These are phyloP conservation scores for Lepus townsendii DNA, from an alignment of 2,797 vertebrate species.

Conservation along the genomic window DNA sequence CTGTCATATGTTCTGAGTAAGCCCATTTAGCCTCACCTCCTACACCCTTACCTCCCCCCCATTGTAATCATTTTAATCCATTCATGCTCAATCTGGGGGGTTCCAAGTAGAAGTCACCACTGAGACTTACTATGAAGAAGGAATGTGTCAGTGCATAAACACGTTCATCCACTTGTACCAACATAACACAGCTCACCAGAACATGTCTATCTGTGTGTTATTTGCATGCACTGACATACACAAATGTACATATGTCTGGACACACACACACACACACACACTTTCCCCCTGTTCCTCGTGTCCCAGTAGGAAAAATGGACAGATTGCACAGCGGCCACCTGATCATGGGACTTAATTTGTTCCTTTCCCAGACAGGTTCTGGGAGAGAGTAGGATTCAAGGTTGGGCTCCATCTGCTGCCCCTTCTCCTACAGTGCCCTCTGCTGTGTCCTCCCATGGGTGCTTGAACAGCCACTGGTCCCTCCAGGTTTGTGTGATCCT, in stretches of 20 bases:
- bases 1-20: not conserved
- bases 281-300: too few relatives aligned
- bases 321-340: not conserved
- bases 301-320: not conserved
- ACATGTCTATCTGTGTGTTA: not conserved
- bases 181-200: not conserved
- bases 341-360: not conserved
- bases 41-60: not conserved
- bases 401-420: not conserved
- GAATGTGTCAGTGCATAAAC: not conserved
- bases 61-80: not conserved
- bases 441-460: not conserved
- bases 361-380: not conserved
- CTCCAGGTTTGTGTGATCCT: not conserved
- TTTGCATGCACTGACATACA: not conserved
- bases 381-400: not conserved
- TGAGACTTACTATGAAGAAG: not conserved
- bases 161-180: not conserved
- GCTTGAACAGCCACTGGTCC: too few relatives aligned
- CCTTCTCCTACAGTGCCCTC: rapidly evolving
- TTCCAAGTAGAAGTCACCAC: not conserved
- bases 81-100: not conserved
- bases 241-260: not conserved
- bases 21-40: too few relatives aligned
- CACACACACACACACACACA: not conserved